Base-by-base conservation (phyloP, 2,888 invertebrate genomes). In the Oscheius sp. region DNA sequence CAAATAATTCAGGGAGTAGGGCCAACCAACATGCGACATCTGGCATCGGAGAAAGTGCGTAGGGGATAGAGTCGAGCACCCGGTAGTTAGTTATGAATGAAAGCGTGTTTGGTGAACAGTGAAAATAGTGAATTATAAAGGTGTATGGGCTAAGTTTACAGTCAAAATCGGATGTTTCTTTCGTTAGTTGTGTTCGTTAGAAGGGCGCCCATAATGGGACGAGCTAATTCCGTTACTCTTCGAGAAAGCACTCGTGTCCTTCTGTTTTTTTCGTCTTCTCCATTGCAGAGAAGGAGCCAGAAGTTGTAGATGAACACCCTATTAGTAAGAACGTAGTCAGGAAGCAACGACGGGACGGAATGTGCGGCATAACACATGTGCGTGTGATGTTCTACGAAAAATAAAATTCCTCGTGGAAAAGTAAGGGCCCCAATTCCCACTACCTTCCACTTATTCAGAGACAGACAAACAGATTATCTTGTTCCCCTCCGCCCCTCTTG, bases 11-110 rank as follows among this genome's bases (percentile, higher is more conserved):
- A 59, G 59, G 20, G 44, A 44, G 22, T 41, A 41, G 59, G 59
- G 28, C 59, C 26, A 41, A 38, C 59, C 59, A 20, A 59, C 59
- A 59, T 44, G 59, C 59, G 59, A 59, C 59, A 59, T 59, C 59
- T 59, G 59, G 59, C 59, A 59, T 59, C 59, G 59, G 45, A 44
- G 59, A 59, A 59, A 59, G 59, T 59, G 59, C 59, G 59, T 38
- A 30, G 59, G 59, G 59, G 59, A 59, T 44, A 59, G 59, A 59
- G 59, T 44, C 59, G 30, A 59, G 59, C 59, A 41, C 26, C 44
- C 59, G 26, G 59, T 59, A 59, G 59, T 59, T 59, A 59, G 59
- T 44, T 59, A 59, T 59, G 59, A 59, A 59, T 59, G 59, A 59
- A 59, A 44, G 59, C 59, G 59, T 44, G 59, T 17, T 54, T 32